Conservation (phyloP, 1,140 invertebrate genomes). For the Drosophila bifasciata region DNA sequence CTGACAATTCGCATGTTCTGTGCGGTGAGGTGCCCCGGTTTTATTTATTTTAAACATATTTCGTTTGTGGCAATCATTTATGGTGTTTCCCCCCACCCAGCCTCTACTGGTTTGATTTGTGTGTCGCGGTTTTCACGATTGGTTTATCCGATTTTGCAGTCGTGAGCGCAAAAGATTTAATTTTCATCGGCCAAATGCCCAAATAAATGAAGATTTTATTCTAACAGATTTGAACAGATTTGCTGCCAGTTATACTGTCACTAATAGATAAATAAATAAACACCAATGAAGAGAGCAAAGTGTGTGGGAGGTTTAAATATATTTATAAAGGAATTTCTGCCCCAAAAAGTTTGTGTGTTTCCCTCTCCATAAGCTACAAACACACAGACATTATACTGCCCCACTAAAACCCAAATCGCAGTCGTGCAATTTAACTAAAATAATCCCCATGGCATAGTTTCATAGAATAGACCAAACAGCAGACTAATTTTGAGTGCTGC, state of each 20-base stretch:
- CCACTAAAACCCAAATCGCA: conserved; percentile 20
- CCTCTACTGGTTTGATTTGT: conserved; percentile 55
- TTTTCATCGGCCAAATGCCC: conserved; percentile 28
- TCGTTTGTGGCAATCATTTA: conserved; percentile 62
- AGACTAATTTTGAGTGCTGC: conserved; percentile 42
- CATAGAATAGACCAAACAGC: conserved; percentile 47
- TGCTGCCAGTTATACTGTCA: neutral
- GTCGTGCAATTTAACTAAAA: conserved; percentile 50
- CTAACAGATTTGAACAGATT: conserved; percentile 15
- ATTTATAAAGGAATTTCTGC: too few species aligned
- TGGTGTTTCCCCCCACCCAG: conserved; percentile 15
- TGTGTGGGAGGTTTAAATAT: too few species aligned
- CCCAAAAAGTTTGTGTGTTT: too few species aligned
- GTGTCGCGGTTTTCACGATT: conserved; percentile 53
- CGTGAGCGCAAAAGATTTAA: conserved; percentile 31
- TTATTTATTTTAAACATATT: conserved; percentile 74
- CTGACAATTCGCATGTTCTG: conserved; percentile 53
- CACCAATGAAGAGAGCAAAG: neutral
- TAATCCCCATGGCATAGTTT: conserved; percentile 58
- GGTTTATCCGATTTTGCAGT: conserved; percentile 35
- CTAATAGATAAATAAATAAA: conserved; percentile 16
- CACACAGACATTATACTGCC: neutral
- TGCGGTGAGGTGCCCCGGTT: conserved; percentile 55
- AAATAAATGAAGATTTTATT: conserved; percentile 18
- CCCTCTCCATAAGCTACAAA: too few species aligned